Conservation (phyloP, 1,140 invertebrate genomes). For the Bursaphelenchus mucronatus region DNA sequence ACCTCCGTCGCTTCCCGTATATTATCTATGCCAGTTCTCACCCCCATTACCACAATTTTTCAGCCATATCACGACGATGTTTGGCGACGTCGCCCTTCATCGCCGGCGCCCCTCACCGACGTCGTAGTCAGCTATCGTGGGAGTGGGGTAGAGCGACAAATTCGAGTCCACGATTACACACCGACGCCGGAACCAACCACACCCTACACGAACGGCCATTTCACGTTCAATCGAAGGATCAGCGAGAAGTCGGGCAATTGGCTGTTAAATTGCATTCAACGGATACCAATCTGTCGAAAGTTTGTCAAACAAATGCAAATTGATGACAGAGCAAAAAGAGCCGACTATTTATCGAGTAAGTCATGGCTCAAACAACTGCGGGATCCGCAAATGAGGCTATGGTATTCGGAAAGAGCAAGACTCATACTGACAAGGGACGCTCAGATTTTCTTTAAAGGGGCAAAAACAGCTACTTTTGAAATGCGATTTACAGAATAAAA, state of each 20-base stretch:
- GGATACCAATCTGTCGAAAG: constrained; percentile 26
- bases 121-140: constrained; percentile 34
- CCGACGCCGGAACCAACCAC: constrained; percentile 1
- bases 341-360: constrained; percentile 52
- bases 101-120: background rate
- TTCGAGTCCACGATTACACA: constrained; percentile 11
- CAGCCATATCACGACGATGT: constrained; percentile 24
- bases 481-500: too few species aligned
- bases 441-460: too few species aligned
- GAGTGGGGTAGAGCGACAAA: constrained; percentile 31
- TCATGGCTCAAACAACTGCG: too few species aligned
- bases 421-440: too few species aligned
- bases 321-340: constrained; percentile 52
- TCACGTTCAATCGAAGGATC: constrained; percentile 5
- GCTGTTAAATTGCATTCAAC: constrained; percentile 19
- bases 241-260: background rate
- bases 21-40: too few species aligned
- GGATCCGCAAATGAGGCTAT: too few species aligned
- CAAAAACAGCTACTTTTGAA: too few species aligned
- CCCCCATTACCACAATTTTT: background rate
- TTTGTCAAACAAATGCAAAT: constrained; percentile 40
- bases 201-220: background rate
- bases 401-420: too few species aligned
- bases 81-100: constrained; percentile 26
- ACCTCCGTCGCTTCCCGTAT: too few species aligned